These are phyloP conservation scores for Phaedon cochleariae DNA, from an alignment of 2,888 invertebrate genomes.

Conservation along the genomic window DNA sequence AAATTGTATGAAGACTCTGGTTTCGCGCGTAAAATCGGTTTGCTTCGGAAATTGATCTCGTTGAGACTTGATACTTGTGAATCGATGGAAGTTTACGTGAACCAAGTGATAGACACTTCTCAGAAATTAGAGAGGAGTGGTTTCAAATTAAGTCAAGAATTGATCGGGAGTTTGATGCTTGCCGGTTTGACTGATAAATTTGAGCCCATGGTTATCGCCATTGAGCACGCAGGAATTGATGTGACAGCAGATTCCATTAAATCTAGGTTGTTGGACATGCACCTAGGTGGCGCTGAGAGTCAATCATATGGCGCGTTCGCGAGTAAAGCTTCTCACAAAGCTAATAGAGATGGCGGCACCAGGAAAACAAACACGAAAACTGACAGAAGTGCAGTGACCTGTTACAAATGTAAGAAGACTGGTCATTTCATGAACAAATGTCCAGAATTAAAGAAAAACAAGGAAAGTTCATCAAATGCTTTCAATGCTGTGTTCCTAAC, in stretches of 20 bases:
- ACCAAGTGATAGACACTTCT: slow-evolving; percentile 40
- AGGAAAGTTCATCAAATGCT: slow-evolving; percentile 14
- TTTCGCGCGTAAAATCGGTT: slow-evolving; percentile 34
- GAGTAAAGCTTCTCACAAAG: slow-evolving; percentile 3
- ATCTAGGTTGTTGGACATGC: slow-evolving; percentile 44
- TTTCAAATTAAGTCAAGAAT: slow-evolving; percentile 35
- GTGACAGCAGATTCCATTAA: slow-evolving; percentile 46
- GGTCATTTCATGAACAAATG: slow-evolving; percentile 43
- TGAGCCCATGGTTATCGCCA: slow-evolving; percentile 43
- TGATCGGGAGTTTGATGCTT: slow-evolving; percentile 37
- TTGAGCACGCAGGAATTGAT: slow-evolving; percentile 42
- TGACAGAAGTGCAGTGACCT: slow-evolving; percentile 27
- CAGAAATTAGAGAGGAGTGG: slow-evolving; percentile 39
- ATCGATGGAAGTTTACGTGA: slow-evolving; percentile 43
- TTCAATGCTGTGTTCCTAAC: slow-evolving; percentile 40
- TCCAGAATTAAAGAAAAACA: slow-evolving; percentile 22
- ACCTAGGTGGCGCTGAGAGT: slow-evolving; percentile 11
- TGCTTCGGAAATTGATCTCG: slow-evolving; percentile 42
- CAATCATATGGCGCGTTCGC: slow-evolving; percentile 7
- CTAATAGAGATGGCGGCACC: slow-evolving; percentile 14
- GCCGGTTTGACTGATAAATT: slow-evolving; percentile 43
- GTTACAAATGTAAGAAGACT: slow-evolving; percentile 38
- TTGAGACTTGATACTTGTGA: slow-evolving; percentile 40
- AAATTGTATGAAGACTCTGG: slow-evolving; percentile 35
- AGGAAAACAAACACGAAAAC: neutral